Base-by-base conservation (phyloP, 2,113 vertebrate genomes). In the Calypte anna region DNA sequence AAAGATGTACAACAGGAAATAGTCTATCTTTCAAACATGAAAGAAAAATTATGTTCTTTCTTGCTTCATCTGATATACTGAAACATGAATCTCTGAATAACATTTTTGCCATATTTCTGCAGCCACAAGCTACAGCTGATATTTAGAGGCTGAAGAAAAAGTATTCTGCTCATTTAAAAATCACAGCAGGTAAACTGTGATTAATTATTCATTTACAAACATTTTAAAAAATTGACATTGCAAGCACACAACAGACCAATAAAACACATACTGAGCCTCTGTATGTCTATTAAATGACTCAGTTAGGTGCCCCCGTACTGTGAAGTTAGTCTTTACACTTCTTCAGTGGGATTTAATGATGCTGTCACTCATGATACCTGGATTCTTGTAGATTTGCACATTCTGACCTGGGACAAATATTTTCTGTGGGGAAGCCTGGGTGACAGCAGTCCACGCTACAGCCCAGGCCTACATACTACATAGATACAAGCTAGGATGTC, bases 131-230 rank as follows among this genome's bases (percentile, higher is more conserved):
- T 90, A 57, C 46, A 79, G 24, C n/a, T 89, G 51, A 38, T 33
- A 73, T 69, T 88, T 70, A 76, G 19, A 90, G 17, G 4, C 4
- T 18, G 31, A 58, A 74, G 63, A 51, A 70, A 83, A 95, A 63
- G 4, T 88, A 74, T 67, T 64, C 10, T 75, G 4, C 75, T 81
- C 3, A 88, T 67, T 88, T 78, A 51, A 83, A 88, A 84, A 81
- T 50, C 43, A 33, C 21, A 84, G 68, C 20, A 72, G 28, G 27
- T 23, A 75, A 81, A 72, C 7, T 22, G 6, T 57, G 18, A 30
- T 55, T 72, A 79, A 82, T 57, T 74, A 80, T 30, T 77, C 28
- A 78, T 77, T 90, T 81, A 15, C 15, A 67, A 30, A 94, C 54
- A 2, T 40, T 77, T 81, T 27, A 3, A 76, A 82, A 85, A 90